phyloP scores from a whole-genome alignment of 2,113 vertebrate genomes.

The Australoheros scitulus region DNA sequence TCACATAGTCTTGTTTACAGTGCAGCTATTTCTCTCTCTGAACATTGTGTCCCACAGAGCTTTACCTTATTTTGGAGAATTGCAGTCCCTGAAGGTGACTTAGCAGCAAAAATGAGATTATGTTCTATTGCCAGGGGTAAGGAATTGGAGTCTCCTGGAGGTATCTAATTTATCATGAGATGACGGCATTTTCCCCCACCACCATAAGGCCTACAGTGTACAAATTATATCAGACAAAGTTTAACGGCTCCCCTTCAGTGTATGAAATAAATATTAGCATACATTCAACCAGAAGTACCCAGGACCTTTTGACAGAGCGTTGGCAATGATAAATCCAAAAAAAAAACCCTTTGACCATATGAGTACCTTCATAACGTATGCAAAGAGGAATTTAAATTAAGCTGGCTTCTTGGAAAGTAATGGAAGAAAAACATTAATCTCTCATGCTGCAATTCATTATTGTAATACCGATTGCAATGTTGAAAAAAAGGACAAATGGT shows the following conservation, averaged over 20 bases:
- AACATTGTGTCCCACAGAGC: slow-evolving; percentile 69
- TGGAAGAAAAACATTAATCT: slow-evolving; percentile 63
- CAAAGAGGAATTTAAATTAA: slow-evolving; percentile 63
- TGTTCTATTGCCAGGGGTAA: slow-evolving; percentile 78
- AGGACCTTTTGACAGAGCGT: slow-evolving; percentile 51
- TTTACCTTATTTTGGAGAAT: slow-evolving; percentile 74
- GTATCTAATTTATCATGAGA: slow-evolving; percentile 79
- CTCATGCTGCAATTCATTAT: slow-evolving; percentile 55
- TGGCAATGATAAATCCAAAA: slow-evolving; percentile 49
- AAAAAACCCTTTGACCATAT: slow-evolving; percentile 56
- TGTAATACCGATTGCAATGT: slow-evolving; percentile 56
- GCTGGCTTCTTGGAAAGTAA: slow-evolving; percentile 45
- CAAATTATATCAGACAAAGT: slow-evolving; percentile 77
- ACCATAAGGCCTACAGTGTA: slow-evolving; percentile 59
- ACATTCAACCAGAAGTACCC: slow-evolving; percentile 40
- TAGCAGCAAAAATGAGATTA: slow-evolving; percentile 82
- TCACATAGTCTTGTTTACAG: slow-evolving; percentile 67
- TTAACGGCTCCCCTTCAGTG: slow-evolving; percentile 67
- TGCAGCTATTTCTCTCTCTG: slow-evolving; percentile 59
- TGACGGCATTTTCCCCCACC: slow-evolving; percentile 59
- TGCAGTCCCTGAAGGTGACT: slow-evolving; percentile 80
- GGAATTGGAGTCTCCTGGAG: slow-evolving; percentile 75
- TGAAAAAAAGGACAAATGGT: slow-evolving; percentile 53
- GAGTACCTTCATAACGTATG: slow-evolving; percentile 55
- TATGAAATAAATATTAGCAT: slow-evolving; percentile 74